A percentile compares a stretch with the other conserved stretches of the same genome.
phyloP scores from a whole-genome alignment of 2,797 vertebrate species.

The Falco cherrug region DNA sequence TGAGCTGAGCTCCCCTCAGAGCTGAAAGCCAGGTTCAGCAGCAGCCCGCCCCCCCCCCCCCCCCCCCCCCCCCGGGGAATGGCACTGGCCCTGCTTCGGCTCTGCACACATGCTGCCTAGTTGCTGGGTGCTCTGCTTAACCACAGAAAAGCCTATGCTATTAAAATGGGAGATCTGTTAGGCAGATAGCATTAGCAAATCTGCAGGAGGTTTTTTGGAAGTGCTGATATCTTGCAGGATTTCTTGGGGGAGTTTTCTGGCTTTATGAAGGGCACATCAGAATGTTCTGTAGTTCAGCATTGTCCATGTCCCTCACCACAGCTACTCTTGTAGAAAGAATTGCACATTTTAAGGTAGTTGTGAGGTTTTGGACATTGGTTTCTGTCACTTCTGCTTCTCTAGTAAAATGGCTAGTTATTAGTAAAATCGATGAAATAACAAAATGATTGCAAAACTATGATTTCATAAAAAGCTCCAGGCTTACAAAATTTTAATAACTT shows the following conservation, averaged over 20 bases:
- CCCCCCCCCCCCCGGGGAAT: not conserved
- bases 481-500: conserved; percentile 1
- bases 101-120: rapidly evolving
- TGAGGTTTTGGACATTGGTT: not conserved
- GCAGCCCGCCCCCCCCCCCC: too few relatives aligned
- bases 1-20: not conserved
- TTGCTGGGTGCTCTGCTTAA: not conserved
- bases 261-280: not conserved
- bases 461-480: not conserved
- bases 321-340: not conserved
- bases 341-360: not conserved
- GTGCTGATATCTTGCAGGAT: rapidly evolving
- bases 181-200: not conserved
- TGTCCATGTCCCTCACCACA: not conserved
- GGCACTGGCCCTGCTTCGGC: too few relatives aligned
- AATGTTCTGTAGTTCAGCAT: not conserved
- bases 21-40: not conserved
- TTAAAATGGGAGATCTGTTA: not conserved
- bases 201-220: not conserved
- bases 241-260: not conserved
- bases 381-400: not conserved
- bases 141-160: rapidly evolving
- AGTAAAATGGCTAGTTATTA: not conserved
- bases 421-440: conserved; percentile 23
- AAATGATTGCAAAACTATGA: not conserved